These are phyloP conservation scores for Holothuria leucospilota DNA, from an alignment of 53 echinoderm and acorn worm species.

Conservation along the genomic window DNA sequence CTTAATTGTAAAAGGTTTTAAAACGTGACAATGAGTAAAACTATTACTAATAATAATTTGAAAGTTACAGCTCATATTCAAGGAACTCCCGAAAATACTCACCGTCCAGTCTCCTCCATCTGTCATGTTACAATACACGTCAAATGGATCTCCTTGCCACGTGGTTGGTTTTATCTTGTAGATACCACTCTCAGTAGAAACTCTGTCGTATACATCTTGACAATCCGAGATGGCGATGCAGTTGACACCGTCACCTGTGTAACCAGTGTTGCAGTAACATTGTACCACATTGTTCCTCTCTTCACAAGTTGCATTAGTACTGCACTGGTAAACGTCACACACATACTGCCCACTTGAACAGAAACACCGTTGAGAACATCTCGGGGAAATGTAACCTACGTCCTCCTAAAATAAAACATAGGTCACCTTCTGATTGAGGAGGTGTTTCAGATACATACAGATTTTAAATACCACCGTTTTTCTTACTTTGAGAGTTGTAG, in stretches of 20 bases:
- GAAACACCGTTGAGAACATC: too few species aligned
- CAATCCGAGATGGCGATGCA: neutral
- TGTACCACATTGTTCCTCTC: neutral
- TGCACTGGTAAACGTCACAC: neutral
- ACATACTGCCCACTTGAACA: neutral
- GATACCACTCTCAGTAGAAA: neutral
- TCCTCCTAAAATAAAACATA: too few species aligned
- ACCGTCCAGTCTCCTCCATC: neutral
- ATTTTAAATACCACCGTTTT: too few species aligned
- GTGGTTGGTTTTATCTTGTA: neutral
- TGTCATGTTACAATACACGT: constrained; percentile 4
- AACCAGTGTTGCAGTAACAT: neutral
- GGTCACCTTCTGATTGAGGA: too few species aligned
- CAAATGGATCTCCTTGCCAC: constrained; percentile 1
- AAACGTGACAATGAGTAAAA: too few species aligned
- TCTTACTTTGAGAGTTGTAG: too few species aligned
- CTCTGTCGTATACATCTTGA: neutral
- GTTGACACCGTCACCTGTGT: neutral
- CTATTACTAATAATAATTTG: too few species aligned
- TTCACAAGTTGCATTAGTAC: neutral
- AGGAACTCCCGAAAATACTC: neutral
- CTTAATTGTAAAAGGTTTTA: too few species aligned
- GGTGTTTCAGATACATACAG: too few species aligned
- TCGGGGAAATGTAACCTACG: too few species aligned
- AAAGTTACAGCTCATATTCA: too few species aligned